Conservation (phyloP, 2,888 invertebrate genomes). For the Spodoptera exigua region DNA sequence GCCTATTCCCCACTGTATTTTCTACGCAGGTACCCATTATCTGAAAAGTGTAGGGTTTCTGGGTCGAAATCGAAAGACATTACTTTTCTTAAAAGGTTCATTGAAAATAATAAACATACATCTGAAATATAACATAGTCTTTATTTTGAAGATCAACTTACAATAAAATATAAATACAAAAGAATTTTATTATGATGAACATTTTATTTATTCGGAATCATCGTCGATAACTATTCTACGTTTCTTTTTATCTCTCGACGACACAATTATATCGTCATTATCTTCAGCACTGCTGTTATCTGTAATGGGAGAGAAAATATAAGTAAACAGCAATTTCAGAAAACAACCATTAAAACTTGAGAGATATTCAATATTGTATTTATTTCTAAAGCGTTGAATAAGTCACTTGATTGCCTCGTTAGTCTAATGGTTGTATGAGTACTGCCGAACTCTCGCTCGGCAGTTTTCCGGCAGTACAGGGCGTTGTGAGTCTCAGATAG, state of each 20-base stretch:
- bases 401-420: no score
- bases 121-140: constrained; percentile 25
- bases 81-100: no score
- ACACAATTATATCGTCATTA: constrained; percentile 69
- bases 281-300: constrained; percentile 76
- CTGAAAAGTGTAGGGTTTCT: no score
- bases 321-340: constrained; percentile 11
- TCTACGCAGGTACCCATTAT: no score
- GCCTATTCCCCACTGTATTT: no score
- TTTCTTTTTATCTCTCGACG: constrained; percentile 72
- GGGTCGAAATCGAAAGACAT: no score
- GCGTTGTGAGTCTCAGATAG: no score
- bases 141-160: constrained; percentile 47
- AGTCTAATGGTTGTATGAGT: no score
- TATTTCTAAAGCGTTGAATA: background rate
- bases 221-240: constrained; percentile 79
- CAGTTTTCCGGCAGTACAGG: no score
- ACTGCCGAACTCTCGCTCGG: no score
- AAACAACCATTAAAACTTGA: constrained; percentile 26
- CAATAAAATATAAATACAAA: constrained; percentile 30
- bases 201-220: constrained; percentile 79
- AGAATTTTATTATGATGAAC: constrained; percentile 28
- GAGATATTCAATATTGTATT: background rate
- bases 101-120: constrained; percentile 10
- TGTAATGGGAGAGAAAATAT: constrained; percentile 55